Evolutionary conservation across 2,888 invertebrate genomes (phyloP).

Genomic region (Cantharis rufa): DNA sequence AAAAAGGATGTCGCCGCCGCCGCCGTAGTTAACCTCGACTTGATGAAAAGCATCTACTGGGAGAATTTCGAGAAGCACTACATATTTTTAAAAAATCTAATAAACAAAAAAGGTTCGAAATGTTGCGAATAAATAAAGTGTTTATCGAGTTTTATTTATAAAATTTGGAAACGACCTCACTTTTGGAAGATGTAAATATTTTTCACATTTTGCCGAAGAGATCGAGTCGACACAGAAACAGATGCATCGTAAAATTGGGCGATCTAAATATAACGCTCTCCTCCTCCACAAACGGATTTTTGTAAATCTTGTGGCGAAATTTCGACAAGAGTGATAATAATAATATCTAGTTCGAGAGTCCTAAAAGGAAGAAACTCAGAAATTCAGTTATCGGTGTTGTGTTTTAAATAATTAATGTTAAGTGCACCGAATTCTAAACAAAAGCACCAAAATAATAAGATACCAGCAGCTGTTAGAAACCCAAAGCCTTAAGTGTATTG

Average conservation of each 20-base stretch:
- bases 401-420: constrained; percentile 6
- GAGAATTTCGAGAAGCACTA: constrained; percentile 27
- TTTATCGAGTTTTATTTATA: neutral
- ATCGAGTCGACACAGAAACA: neutral
- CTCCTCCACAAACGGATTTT: neutral
- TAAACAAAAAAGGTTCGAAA: constrained; percentile 1
- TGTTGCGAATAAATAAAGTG: neutral
- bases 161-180: neutral
- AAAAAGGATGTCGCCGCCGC: neutral
- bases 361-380: neutral
- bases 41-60: constrained; percentile 33
- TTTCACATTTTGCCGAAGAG: neutral
- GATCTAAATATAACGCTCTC: neutral
- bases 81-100: constrained; percentile 15
- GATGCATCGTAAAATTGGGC: neutral
- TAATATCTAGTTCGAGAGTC: neutral
- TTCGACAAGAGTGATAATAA: neutral
- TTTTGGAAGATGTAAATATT: neutral
- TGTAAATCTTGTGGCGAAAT: neutral
- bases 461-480: neutral
- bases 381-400: neutral
- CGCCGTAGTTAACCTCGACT: constrained; percentile 9
- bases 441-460: constrained; percentile 11
- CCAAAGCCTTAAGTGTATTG: constrained; percentile 10
- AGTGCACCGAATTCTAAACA: constrained; percentile 24